Evolutionary conservation across 2,797 vertebrate species (phyloP).

Genomic region (Platyrinchus mystaceus): DNA sequence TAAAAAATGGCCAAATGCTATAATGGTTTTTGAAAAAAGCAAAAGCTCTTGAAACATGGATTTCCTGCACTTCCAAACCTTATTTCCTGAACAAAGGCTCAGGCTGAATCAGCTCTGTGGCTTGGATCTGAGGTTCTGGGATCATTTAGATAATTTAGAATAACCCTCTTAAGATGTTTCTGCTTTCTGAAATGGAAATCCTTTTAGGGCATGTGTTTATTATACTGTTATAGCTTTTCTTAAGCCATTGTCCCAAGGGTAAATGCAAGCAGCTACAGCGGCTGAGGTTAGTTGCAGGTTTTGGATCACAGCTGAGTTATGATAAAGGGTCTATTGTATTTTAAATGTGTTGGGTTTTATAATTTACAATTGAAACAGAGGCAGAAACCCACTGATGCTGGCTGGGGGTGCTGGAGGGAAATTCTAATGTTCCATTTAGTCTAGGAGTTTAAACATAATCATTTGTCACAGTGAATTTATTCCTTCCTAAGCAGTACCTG

Average conservation of each 20-base stretch:
- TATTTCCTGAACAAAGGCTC: not conserved
- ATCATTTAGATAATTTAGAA: not conserved
- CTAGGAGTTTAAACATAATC: not conserved
- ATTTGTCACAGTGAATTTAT: not conserved
- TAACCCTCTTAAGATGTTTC: not conserved
- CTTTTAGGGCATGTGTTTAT: constrained; percentile 10
- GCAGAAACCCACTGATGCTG: not conserved
- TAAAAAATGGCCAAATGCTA: not conserved
- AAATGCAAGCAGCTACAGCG: not conserved
- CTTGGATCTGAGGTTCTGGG: not conserved
- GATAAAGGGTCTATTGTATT: not conserved
- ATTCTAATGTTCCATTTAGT: not conserved
- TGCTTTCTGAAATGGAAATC: not conserved
- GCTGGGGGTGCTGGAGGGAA: not conserved
- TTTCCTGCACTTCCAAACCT: not conserved
- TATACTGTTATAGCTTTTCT: not conserved
- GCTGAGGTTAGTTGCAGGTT: not conserved
- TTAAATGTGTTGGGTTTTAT: not conserved
- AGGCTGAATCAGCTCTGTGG: not conserved
- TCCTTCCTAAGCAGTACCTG: not conserved
- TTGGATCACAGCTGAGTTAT: not conserved
- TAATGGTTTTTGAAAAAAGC: not conserved
- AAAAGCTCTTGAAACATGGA: not conserved
- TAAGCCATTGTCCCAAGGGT: not conserved
- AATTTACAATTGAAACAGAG: not conserved